phyloP scores from a whole-genome alignment of 2,888 invertebrate species.

The Cryptocheilus praepositus region DNA sequence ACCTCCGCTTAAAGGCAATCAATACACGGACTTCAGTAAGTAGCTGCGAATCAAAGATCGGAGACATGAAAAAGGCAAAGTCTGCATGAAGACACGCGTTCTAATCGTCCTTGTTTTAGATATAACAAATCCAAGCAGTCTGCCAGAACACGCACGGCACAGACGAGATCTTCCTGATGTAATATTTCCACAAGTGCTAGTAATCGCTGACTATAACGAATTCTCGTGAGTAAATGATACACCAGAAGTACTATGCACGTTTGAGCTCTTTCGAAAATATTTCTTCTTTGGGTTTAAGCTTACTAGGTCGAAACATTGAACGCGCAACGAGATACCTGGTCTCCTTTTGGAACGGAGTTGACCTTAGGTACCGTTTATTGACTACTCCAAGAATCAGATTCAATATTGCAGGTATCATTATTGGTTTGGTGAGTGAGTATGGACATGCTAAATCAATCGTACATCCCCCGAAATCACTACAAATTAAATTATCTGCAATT shows the following conservation, averaged over 20 bases:
- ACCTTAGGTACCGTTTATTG: constrained; percentile 63
- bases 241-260: background rate
- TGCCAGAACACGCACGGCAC: constrained; percentile 12
- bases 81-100: too few relatives aligned
- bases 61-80: background rate
- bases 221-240: constrained; percentile 41
- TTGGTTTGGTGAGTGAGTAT: constrained; percentile 47
- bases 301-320: constrained; percentile 44
- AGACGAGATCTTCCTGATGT: constrained; percentile 45
- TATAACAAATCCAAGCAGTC: constrained; percentile 19
- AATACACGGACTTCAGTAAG: constrained; percentile 34
- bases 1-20: constrained; percentile 10
- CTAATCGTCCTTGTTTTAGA: constrained; percentile 20
- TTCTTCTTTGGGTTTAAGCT: constrained; percentile 36
- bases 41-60: background rate
- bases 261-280: background rate
- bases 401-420: constrained; percentile 62
- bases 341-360: constrained; percentile 67
- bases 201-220: constrained; percentile 58
- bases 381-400: constrained; percentile 60
- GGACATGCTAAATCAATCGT: background rate
- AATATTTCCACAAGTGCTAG: constrained; percentile 63
- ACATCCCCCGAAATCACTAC: background rate
- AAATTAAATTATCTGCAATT: background rate
- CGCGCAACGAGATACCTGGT: constrained; percentile 57